These are phyloP conservation scores for Drymonia ruficornis DNA, from an alignment of 2,888 invertebrate genomes.

Conservation along the genomic window DNA sequence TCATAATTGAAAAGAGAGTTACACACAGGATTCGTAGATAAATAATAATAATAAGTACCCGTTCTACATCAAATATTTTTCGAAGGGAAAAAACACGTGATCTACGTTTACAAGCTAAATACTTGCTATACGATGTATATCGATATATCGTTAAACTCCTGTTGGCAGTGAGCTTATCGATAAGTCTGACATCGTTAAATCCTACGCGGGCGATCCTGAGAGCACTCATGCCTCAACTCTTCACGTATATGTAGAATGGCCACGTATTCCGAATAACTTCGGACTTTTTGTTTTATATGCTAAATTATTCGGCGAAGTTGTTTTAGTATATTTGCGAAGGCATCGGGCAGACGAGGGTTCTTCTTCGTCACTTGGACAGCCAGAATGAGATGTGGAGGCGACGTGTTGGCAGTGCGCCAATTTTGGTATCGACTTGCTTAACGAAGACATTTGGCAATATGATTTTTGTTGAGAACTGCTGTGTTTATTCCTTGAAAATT, in stretches of 20 bases:
- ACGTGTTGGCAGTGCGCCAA: slow-evolving; percentile 22
- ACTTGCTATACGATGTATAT: neutral
- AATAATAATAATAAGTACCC: too few species aligned
- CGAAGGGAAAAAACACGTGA: too few species aligned
- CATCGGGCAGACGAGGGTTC: slow-evolving; percentile 10
- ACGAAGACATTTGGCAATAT: slow-evolving; percentile 16
- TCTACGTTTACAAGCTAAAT: too few species aligned
- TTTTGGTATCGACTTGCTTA: slow-evolving; percentile 17
- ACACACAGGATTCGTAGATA: too few species aligned
- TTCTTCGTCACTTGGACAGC: slow-evolving; percentile 14
- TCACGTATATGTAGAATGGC: slow-evolving; percentile 39
- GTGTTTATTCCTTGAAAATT: slow-evolving; percentile 6
- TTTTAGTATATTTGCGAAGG: slow-evolving; percentile 14
- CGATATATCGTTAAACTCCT: slow-evolving; percentile 26
- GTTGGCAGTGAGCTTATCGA: slow-evolving; percentile 40
- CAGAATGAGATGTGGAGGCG: slow-evolving; percentile 19
- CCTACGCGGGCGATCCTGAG: slow-evolving; percentile 47
- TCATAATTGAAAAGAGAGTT: too few species aligned
- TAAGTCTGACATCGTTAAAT: slow-evolving; percentile 57
- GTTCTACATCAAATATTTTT: too few species aligned
- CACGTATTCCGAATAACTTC: slow-evolving; percentile 29
- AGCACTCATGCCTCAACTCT: slow-evolving; percentile 53
- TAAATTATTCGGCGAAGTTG: neutral
- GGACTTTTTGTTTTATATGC: slow-evolving; percentile 19
- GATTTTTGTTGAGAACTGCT: slow-evolving; percentile 11